Evolutionary conservation across 2,888 invertebrate species (phyloP).

Genomic region (Acholoe squamosa): DNA sequence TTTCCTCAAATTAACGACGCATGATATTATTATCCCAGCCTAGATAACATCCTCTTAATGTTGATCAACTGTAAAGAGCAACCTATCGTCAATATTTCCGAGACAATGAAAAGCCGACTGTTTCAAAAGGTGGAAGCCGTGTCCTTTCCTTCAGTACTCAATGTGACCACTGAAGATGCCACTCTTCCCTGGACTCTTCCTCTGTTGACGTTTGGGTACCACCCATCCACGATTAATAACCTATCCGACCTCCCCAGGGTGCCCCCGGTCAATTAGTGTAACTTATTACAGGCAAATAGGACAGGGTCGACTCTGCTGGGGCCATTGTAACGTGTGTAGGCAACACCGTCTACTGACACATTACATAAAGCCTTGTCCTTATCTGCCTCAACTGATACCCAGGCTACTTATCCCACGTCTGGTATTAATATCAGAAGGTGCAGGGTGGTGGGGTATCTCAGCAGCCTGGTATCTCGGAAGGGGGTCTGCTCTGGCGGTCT

Average conservation of each 20-base stretch:
- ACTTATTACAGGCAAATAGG: background rate
- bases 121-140: too few species aligned
- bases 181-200: too few species aligned
- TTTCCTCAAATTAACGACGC: too few species aligned
- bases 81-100: too few species aligned
- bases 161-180: too few species aligned
- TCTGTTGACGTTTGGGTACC: too few species aligned
- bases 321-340: background rate
- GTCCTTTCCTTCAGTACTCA: too few species aligned
- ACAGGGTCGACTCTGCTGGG: background rate
- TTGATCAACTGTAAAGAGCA: too few species aligned
- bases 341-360: background rate
- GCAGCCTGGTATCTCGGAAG: slow-evolving; percentile 4
- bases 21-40: too few species aligned
- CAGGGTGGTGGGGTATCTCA: background rate
- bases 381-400: background rate
- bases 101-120: too few species aligned
- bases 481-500: background rate
- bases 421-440: slow-evolving; percentile 26
- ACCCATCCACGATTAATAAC: background rate
- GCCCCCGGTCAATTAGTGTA: slow-evolving; percentile 10
- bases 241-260: background rate
- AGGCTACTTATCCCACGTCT: background rate
- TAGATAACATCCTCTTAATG: too few species aligned
- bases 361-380: slow-evolving; percentile 23